Base-by-base conservation (phyloP, 2,113 vertebrate species). In the Pseudopodoces humilis region DNA sequence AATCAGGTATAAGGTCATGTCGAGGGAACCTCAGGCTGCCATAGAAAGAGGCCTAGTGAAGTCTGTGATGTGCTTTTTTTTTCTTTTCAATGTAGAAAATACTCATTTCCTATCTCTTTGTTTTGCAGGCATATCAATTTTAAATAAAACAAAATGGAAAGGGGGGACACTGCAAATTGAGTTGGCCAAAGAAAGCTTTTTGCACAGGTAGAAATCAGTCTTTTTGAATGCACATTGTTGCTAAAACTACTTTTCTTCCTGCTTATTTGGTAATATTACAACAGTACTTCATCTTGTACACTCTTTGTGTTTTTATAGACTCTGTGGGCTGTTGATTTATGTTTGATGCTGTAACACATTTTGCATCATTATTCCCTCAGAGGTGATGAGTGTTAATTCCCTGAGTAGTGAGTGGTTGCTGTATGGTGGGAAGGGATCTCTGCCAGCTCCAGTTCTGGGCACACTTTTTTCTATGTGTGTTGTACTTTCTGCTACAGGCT, bases 81-180 rank as follows among this genome's bases (percentile, higher is more conserved):
- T 31, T 35, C 22, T 28, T 58, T 39, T 39, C n/a, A 4, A 63
- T 4, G 10, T 30, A 75, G 47, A 69, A 70, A 74, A 60, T 11
- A 47, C 0, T 84, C 3, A 24, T 39, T 79, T 63, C 43, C 15
- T 13, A 3, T 79, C 58, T 91, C 53, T 62, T 89, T 95, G 23
- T 44, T 94, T 96, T 86, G 81, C 76, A 99, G 99, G 99, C 95
- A 59, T 99, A 92, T 99, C 98, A 4, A 10, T 98, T 92, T 96
- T 99, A 93, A 99, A 99, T 97, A 99, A 99, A 97, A 98, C 99
- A 47, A 99, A 98, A 96, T 99, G 99, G 99, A 99, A 99, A 97
- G 99, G 99, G 67, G 99, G 98, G 76, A 99, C 98, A 3, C 96
- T 99, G 69, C 98, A 99, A 95, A 99, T 99, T 64, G 98, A 99